These are phyloP conservation scores for Hemibagrus wyckioides DNA, from an alignment of 2,113 vertebrate species.

Conservation along the genomic window DNA sequence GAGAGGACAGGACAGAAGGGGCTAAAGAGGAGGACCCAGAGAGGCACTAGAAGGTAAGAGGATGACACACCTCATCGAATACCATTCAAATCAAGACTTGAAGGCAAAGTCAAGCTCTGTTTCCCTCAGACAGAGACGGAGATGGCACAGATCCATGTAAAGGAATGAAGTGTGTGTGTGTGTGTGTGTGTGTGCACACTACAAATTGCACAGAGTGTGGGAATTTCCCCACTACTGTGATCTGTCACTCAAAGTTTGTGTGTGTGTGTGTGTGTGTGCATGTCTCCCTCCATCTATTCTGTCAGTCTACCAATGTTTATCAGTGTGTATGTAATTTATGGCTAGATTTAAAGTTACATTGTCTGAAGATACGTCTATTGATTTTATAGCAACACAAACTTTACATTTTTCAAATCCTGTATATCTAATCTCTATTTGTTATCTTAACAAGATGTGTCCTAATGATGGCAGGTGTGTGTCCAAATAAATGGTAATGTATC, in stretches of 20 bases:
- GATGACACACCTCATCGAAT: conserved; percentile 52
- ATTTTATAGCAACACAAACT: not conserved
- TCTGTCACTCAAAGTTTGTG: conserved; percentile 47
- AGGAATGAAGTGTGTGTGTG: conserved; percentile 9
- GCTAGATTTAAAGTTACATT: not conserved
- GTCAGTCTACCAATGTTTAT: conserved; percentile 25
- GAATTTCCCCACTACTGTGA: conserved; percentile 55
- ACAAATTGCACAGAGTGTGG: conserved; percentile 49
- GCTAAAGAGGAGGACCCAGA: conserved; percentile 32
- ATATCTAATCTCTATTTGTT: not conserved
- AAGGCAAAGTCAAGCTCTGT: conserved; percentile 52
- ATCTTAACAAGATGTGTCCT: not conserved
- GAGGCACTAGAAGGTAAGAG: conserved; percentile 41
- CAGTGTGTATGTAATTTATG: not conserved
- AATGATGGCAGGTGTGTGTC: not conserved
- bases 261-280: not conserved
- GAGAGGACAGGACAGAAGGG: conserved; percentile 24
- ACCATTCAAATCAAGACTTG: conserved; percentile 58
- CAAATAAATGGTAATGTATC: not conserved
- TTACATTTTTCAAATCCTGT: not conserved
- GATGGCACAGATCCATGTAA: conserved; percentile 40
- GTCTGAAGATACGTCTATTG: not conserved
- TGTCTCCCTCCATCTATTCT: not conserved
- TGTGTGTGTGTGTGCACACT: conserved; percentile 16
- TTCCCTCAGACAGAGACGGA: conserved; percentile 52